phyloP scores from a whole-genome alignment of 2,797 vertebrate species.

The Platalea minor region DNA sequence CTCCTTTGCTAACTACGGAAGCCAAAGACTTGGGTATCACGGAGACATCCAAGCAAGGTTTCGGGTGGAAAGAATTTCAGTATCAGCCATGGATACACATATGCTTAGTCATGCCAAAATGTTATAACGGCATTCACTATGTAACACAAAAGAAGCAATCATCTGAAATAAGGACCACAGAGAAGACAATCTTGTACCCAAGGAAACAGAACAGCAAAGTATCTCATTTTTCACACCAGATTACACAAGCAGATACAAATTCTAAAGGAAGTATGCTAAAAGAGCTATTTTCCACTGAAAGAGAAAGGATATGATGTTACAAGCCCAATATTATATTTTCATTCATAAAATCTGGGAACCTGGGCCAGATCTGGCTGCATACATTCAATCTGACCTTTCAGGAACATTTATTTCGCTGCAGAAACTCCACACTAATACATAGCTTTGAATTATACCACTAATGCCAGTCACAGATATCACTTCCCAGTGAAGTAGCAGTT shows the following conservation, averaged over 20 bases:
- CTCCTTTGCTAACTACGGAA: neutral
- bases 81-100: neutral
- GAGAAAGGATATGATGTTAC: slow-evolving; percentile 38
- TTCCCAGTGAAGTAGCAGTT: neutral
- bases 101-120: neutral
- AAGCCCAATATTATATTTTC: slow-evolving; percentile 35
- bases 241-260: slow-evolving; percentile 30
- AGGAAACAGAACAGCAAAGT: slow-evolving; percentile 3
- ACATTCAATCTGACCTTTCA: slow-evolving; percentile 31
- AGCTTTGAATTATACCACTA: neutral
- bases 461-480: neutral
- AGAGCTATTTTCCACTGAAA: slow-evolving; percentile 2
- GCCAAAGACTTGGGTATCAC: neutral
- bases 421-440: neutral
- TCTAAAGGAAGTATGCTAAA: slow-evolving; percentile 13
- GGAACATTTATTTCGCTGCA: slow-evolving; percentile 22
- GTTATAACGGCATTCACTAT: neutral
- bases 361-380: neutral
- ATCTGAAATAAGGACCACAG: slow-evolving; percentile 10
- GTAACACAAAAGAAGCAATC: neutral
- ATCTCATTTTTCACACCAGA: neutral
- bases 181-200: neutral
- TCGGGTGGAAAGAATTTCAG: neutral
- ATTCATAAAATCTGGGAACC: slow-evolving; percentile 36
- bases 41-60: neutral